Evolutionary conservation across 92 coral and sea anemone species (phyloP), one percentile per base, ranked within the genome.

Genomic region (Heliopora coerulea): DNA sequence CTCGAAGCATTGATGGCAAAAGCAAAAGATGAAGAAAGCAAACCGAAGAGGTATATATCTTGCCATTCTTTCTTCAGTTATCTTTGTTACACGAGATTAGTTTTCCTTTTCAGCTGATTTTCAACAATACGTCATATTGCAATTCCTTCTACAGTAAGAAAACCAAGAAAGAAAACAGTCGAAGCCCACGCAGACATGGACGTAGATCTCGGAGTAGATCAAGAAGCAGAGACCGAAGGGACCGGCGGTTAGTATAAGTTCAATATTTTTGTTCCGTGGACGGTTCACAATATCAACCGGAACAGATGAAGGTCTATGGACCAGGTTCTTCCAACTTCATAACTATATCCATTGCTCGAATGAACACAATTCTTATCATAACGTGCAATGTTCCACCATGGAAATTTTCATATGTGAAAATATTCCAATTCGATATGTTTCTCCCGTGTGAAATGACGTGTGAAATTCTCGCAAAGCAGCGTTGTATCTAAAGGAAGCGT

Each of bases 1-100:
- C 79, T 89, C 64, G 96, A 89, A 81, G 96, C 88, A 44, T 86
- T 89, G 12, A 83, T 89, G 82, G 79, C 96, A 28, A 89, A 89
- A 42, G 90, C 86, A 56, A 83, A 78, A 81, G 78, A 67, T 0
- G 46, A 85, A 21, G 81, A 80, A 60, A 25, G 84, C 49, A 77
- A 58, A 65, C 76, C 88, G 83, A 78, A 78, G 62, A 65, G 40
- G 34, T 17, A 8, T 35, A 18, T 34, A 37, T 60, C 14, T 10
- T 33, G n/a, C n/a, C n/a, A n/a, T n/a, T n/a, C n/a, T n/a, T n/a
- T n/a, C n/a, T n/a, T n/a, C 40, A 27, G 66, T 27, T 6, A 5
- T 1, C 21, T 1, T 1, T 63, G 49, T 31, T 59, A 30, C 13
- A 59, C 30, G 15, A 37, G n/a, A 25, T 4, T 8, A 39, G 26